Percentiles rank a stretch among this genome's conserved stretches.
Evolutionary conservation across 2,797 vertebrate species (phyloP).

Genomic region (Centroberyx gerrardi): DNA sequence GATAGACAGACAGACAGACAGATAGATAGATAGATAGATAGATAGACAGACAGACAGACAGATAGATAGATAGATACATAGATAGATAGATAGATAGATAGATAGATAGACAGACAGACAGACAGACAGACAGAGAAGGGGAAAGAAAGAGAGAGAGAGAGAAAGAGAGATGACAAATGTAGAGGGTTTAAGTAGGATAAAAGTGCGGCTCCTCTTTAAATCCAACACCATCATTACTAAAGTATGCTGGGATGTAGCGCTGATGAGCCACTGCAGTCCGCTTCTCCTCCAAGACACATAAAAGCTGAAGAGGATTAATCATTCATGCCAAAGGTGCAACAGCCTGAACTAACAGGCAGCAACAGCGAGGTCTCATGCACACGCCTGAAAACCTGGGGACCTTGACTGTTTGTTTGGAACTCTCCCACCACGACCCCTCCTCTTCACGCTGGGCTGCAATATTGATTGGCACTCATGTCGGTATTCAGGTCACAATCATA

Average conservation of each 20-base stretch:
- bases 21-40: not conserved
- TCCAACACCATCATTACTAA: slow-evolving; percentile 26
- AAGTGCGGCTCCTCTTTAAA: slow-evolving; percentile 22
- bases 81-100: not conserved
- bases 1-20: too few relatives aligned
- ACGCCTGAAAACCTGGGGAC: slow-evolving; percentile 41
- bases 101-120: not conserved
- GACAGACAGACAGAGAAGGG: not conserved
- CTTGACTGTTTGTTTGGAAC: slow-evolving; percentile 59
- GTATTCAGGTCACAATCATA: slow-evolving; percentile 57
- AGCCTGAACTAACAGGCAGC: slow-evolving; percentile 34
- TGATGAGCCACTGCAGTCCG: slow-evolving; percentile 58
- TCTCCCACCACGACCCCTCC: slow-evolving; percentile 38
- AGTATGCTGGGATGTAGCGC: slow-evolving; percentile 33
- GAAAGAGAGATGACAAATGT: not conserved
- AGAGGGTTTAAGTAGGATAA: slow-evolving; percentile 19
- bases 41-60: not conserved
- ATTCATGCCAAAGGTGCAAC: slow-evolving; percentile 74
- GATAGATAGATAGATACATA: too few relatives aligned
- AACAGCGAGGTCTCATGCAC: slow-evolving; percentile 16
- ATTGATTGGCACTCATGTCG: slow-evolving; percentile 66
- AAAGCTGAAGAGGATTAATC: slow-evolving; percentile 74
- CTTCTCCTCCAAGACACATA: slow-evolving; percentile 65
- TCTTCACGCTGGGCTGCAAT: slow-evolving; percentile 63
- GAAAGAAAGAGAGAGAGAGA: not conserved